Conservation (phyloP, 2,888 invertebrate species). For the Disparrhopalites patrizii region DNA sequence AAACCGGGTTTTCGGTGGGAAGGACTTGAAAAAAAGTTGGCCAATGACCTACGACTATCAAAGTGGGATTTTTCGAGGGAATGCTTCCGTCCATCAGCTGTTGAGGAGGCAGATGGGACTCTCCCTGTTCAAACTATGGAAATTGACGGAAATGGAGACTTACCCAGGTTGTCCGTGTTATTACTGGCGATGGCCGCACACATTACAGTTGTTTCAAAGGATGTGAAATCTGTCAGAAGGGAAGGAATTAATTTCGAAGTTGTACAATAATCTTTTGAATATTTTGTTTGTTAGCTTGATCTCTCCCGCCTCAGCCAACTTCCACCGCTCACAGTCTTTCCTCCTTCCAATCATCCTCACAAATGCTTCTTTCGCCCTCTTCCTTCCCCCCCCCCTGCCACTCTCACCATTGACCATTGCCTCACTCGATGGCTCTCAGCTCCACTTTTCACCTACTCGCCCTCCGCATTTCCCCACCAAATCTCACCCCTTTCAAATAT, state of each 20-base stretch:
- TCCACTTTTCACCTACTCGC: too few species aligned
- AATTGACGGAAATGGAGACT: background rate
- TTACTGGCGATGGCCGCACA: constrained; percentile 11
- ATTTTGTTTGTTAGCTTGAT: background rate
- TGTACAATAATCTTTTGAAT: constrained; percentile 7
- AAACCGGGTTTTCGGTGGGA: background rate
- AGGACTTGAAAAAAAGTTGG: background rate
- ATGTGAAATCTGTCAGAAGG: constrained; percentile 12
- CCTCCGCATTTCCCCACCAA: too few species aligned
- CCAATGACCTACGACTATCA: too few species aligned
- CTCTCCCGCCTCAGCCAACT: background rate
- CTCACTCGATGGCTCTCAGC: too few species aligned
- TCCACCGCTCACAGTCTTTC: constrained; percentile 13
- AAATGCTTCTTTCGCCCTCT: too few species aligned
- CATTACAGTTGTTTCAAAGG: constrained; percentile 8
- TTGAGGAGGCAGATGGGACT: too few species aligned
- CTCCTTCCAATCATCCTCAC: background rate
- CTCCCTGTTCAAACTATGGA: too few species aligned
- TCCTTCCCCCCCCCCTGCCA: too few species aligned
- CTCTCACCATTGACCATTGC: too few species aligned
- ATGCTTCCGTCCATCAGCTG: background rate
- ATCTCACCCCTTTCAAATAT: too few species aligned
- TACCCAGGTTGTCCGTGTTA: constrained; percentile 12
- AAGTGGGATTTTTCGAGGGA: too few species aligned
- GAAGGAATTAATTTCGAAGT: constrained; percentile 5